Conservation (phyloP, 1,140 invertebrate species). For the Scaptomyza montana region DNA sequence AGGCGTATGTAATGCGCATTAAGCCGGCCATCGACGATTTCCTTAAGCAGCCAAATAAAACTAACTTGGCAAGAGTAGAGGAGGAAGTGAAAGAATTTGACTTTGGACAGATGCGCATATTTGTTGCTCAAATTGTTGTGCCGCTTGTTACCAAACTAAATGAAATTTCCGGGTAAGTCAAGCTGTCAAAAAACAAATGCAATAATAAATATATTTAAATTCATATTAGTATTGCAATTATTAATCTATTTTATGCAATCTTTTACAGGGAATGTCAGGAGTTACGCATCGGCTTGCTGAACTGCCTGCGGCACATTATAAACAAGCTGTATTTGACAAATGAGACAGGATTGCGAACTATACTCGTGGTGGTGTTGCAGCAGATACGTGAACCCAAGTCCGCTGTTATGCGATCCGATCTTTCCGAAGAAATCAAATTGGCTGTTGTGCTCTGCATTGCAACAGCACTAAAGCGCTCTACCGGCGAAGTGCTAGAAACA, state of each 20-base stretch:
- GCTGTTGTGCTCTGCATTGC: slow-evolving; percentile 63
- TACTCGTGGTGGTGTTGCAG: slow-evolving; percentile 66
- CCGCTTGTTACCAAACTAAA: slow-evolving; percentile 74
- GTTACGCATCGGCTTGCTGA: slow-evolving; percentile 61
- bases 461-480: slow-evolving; percentile 53
- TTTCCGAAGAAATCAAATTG: slow-evolving; percentile 80
- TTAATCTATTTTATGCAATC: background rate
- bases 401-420: slow-evolving; percentile 40
- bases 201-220: background rate
- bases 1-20: slow-evolving; percentile 82
- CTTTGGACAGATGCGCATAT: slow-evolving; percentile 69
- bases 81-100: slow-evolving; percentile 64
- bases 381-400: slow-evolving; percentile 64
- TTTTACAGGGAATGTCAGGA: slow-evolving; percentile 63
- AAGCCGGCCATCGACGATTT: slow-evolving; percentile 75
- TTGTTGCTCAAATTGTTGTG: slow-evolving; percentile 70
- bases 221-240: no score
- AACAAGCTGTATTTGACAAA: slow-evolving; percentile 61
- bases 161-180: slow-evolving; percentile 62
- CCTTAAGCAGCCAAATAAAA: slow-evolving; percentile 57
- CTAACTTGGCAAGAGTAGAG: slow-evolving; percentile 53
- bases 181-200: background rate
- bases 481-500: slow-evolving; percentile 67
- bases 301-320: slow-evolving; percentile 62
- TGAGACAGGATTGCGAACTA: slow-evolving; percentile 64